These are phyloP conservation scores for Pseudois nayaur DNA, from an alignment of 2,113 vertebrate species.

Conservation along the genomic window DNA sequence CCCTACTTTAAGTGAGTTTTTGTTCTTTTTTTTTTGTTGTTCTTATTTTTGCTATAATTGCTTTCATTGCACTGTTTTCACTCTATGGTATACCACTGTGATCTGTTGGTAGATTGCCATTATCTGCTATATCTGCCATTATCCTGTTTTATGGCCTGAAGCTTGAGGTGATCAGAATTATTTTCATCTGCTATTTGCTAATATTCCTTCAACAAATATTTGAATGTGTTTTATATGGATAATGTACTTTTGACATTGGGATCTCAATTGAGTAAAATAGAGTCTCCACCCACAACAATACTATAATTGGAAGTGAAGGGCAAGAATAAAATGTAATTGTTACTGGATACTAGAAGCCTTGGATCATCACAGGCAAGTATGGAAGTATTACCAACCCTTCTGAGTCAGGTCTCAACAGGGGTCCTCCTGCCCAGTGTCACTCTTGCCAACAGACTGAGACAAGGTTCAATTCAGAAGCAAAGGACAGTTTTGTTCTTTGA, in stretches of 20 bases:
- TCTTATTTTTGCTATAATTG: not conserved
- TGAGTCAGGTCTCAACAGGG: not conserved
- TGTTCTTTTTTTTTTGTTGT: not conserved
- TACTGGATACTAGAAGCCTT: not conserved
- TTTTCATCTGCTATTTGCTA: conserved; percentile 9
- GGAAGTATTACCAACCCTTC: not conserved
- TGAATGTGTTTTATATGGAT: not conserved
- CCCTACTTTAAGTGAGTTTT: not conserved
- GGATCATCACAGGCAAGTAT: not conserved
- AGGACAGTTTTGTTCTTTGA: not conserved
- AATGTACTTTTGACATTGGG: not conserved
- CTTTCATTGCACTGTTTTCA: not conserved
- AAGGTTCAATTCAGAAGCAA: not conserved
- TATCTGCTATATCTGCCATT: not conserved
- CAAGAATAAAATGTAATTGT: not conserved
- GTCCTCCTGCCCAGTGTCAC: not conserved
- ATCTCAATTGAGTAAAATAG: not conserved
- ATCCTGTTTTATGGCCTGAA: not conserved
- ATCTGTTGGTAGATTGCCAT: not conserved
- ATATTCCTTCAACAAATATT: conserved; percentile 16
- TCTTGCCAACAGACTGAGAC: not conserved
- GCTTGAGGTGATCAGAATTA: not conserved
- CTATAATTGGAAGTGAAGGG: not conserved
- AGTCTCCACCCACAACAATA: not conserved
- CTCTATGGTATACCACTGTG: not conserved